Evolutionary conservation across 2,888 invertebrate species (phyloP), one percentile per base, ranked within the genome.

Genomic region (Galeopsomyia nigrocyanea): DNA sequence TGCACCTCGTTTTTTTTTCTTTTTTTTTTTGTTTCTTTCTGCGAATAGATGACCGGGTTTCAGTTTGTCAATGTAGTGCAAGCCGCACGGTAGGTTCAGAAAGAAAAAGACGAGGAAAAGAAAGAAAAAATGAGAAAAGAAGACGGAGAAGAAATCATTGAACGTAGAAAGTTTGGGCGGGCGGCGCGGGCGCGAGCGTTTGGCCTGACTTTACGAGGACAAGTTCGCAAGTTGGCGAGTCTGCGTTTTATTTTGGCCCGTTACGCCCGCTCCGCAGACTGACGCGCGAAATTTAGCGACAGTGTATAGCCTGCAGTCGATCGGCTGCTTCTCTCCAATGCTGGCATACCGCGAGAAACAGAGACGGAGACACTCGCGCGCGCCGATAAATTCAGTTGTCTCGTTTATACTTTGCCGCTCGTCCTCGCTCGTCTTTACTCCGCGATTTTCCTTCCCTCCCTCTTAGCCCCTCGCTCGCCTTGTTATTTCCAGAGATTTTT

Each of bases 121-220:
- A 21, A 6, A 21, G 14, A 62, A 26, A 26, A 49, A 17, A 2
- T 17, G 19, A 26, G 16, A 19, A 17, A 66, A 26, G 13, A 26
- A 0, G 31, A 51, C 47, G 22, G n/a, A 31, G 50, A 57, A 53
- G 13, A 67, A 39, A 51, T 46, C 57, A 64, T 63, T 65, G 63
- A 57, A 66, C 67, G 69, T 68, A 67, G 58, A 62, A 62, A 66
- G 47, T 67, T 71, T 73, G 64, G 60, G 60, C 46, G 51, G 66
- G n/a, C n/a, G n/a, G n/a, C 31, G 31, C 31, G 31, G 31, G 31
- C 31, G 31, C 3, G 31, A 31, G 31, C 13, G 39, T 39, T 39
- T 39, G 39, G 39, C 39, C 39, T 10, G 49, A 22, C 58, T 60
- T 58, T 60, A 58, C 55, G 47, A 19, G 21, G n/a, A 19, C 39